A percentile compares a stretch with the other conserved stretches of the same genome.
These are phyloP conservation scores for Zaprionus vittiger DNA, from an alignment of 1,140 invertebrate genomes.

Conservation along the genomic window DNA sequence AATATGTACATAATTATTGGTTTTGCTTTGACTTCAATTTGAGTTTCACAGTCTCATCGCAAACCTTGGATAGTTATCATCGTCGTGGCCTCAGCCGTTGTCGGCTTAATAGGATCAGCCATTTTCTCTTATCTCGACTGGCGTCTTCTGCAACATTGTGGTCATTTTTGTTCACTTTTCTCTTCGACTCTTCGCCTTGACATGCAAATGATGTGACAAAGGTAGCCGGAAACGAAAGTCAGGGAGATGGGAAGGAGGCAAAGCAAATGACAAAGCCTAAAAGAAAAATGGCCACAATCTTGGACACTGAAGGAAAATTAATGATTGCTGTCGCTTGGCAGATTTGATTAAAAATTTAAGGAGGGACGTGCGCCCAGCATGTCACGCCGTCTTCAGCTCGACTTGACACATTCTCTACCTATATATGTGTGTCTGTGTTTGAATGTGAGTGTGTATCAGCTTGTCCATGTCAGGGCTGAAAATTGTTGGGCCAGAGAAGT, in stretches of 20 bases:
- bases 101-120: not conserved
- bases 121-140: conserved; percentile 8
- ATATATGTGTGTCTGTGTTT: conserved; percentile 11
- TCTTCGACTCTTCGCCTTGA: not conserved
- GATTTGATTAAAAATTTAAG: conserved; percentile 60
- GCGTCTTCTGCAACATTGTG: conserved; percentile 25
- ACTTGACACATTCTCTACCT: conserved; percentile 42
- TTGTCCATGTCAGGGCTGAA: not conserved
- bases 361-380: conserved; percentile 29
- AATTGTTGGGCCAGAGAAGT: not conserved
- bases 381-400: conserved; percentile 52
- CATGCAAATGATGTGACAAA: conserved; percentile 50
- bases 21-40: not conserved
- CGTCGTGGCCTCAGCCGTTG: not conserved
- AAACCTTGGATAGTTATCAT: not conserved
- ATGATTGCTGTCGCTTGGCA: conserved; percentile 48
- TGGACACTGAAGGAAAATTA: conserved; percentile 55
- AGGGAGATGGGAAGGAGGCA: conserved; percentile 1
- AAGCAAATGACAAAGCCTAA: conserved; percentile 31
- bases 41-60: not conserved
- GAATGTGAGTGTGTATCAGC: conserved; percentile 26
- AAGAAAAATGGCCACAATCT: conserved; percentile 50
- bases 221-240: conserved; percentile 20
- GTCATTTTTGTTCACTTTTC: conserved; percentile 23
- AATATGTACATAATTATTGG: no score